phyloP scores from a whole-genome alignment of 2,888 invertebrate genomes.

The Aethes cnicana region DNA sequence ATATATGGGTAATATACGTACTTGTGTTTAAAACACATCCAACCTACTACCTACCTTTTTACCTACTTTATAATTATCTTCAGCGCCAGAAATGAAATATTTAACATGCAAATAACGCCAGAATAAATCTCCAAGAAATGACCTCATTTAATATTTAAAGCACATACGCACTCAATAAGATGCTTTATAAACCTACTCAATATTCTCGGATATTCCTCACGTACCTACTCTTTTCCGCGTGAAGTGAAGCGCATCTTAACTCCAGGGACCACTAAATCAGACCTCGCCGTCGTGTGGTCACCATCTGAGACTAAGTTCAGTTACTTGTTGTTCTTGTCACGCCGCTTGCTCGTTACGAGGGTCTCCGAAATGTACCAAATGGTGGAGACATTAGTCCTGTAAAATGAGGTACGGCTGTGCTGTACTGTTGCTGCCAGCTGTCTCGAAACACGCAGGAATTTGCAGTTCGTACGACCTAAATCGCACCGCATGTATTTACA shows the following conservation, averaged over 20 bases:
- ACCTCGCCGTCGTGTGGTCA: constrained; percentile 26
- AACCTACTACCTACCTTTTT: no score
- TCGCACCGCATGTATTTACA: no score
- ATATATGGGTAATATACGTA: no score
- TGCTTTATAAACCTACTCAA: constrained; percentile 17
- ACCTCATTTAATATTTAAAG: not conserved
- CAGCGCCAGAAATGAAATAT: no score
- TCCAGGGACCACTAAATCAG: constrained; percentile 30
- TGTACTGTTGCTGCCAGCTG: constrained; percentile 24
- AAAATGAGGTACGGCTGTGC: constrained; percentile 23
- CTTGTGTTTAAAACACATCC: no score
- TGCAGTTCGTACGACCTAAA: no score
- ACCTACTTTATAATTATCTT: no score
- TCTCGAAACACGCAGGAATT: no score
- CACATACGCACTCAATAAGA: not conserved
- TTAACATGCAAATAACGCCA: not conserved
- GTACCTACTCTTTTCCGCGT: constrained; percentile 9
- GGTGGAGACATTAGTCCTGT: constrained; percentile 28
- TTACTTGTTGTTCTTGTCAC: constrained; percentile 32
- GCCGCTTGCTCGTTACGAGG: constrained; percentile 25
- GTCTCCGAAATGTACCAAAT: constrained; percentile 22
- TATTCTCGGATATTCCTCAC: constrained; percentile 15
- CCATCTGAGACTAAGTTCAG: constrained; percentile 30
- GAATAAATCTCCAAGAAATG: no score
- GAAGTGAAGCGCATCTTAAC: constrained; percentile 20